A percentile compares a stretch with the other conserved stretches of the same genome.
phyloP scores from a whole-genome alignment of 2,113 vertebrate genomes.

The Coptodon bakossiorum region DNA sequence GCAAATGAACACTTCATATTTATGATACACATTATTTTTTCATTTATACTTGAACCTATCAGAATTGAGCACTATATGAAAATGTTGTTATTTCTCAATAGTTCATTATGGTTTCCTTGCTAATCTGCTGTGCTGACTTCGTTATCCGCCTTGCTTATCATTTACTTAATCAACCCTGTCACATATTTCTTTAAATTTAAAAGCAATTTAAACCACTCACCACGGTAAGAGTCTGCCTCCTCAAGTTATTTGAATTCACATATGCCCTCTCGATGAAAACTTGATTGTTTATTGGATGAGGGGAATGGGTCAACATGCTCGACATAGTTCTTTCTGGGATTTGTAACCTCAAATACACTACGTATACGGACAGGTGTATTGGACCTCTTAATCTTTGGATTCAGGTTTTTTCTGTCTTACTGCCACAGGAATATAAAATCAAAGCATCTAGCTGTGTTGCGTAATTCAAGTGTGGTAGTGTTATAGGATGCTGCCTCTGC shows the following conservation, averaged over 20 bases:
- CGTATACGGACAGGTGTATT: not conserved
- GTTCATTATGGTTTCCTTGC: not conserved
- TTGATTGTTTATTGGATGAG: not conserved
- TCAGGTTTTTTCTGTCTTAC: not conserved
- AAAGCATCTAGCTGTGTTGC: rapidly evolving
- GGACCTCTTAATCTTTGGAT: not conserved
- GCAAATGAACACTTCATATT: not conserved
- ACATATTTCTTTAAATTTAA: not conserved
- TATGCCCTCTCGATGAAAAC: not conserved
- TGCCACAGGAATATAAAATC: not conserved
- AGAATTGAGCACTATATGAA: not conserved
- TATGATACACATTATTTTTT: not conserved
- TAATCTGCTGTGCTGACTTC: not conserved
- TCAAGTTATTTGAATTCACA: not conserved
- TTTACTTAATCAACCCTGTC: not conserved
- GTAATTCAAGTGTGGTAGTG: not conserved
- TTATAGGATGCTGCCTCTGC: not conserved
- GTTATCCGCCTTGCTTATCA: not conserved
- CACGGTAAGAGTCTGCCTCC: rapidly evolving
- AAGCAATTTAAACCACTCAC: not conserved
- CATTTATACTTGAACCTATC: not conserved
- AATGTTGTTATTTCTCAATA: not conserved
- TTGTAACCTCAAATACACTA: not conserved
- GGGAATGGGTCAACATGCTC: not conserved
- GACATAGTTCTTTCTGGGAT: not conserved